Evolutionary conservation across 2,113 vertebrate genomes (phyloP), one percentile per base, ranked within the genome.

Genomic region (Rhineura floridana): DNA sequence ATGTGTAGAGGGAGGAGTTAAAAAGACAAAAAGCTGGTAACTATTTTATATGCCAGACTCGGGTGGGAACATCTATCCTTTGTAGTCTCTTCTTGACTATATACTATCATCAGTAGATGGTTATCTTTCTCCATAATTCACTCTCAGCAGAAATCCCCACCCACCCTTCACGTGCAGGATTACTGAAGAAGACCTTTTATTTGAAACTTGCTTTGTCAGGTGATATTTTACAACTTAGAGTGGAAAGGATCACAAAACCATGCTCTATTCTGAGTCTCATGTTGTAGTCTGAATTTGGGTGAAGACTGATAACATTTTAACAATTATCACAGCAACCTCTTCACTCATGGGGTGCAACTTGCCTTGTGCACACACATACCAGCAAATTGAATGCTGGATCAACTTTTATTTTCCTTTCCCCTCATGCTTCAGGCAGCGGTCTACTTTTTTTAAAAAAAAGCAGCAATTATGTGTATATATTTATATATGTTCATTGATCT

Each of bases 91-190:
- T 42, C n/a, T n/a, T n/a, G n/a, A n/a, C n/a, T n/a, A n/a, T n/a
- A n/a, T n/a, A n/a, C n/a, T n/a, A n/a, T n/a, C n/a, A n/a, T n/a
- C 23, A 30, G 70, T 65, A 77, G 80, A 76, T 83, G 17, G 11
- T 59, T 73, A 82, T 87, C n/a, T n/a, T n/a, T n/a, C 86, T 87
- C 62, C 67, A n/a, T 81, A 72, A 33, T 73, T 82, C 69, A 59
- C 13, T 82, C 25, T 77, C 15, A 33, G 59, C 3, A 77, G 87
- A 88, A 88, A 83, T 77, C 81, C 81, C 80, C 87, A 83, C 87
- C 87, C 70, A 88, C 80, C 25, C 3, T 67, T 88, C 59, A 83
- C 7, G 5, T 88, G 70, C 70, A 6, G 81, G 3, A 50, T 83
- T 21, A 48, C 65, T 39, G 69, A 48, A 21, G 39, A 75, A n/a